Base-by-base conservation (phyloP, 2,113 vertebrate species). In the Porphyrio hochstetteri region DNA sequence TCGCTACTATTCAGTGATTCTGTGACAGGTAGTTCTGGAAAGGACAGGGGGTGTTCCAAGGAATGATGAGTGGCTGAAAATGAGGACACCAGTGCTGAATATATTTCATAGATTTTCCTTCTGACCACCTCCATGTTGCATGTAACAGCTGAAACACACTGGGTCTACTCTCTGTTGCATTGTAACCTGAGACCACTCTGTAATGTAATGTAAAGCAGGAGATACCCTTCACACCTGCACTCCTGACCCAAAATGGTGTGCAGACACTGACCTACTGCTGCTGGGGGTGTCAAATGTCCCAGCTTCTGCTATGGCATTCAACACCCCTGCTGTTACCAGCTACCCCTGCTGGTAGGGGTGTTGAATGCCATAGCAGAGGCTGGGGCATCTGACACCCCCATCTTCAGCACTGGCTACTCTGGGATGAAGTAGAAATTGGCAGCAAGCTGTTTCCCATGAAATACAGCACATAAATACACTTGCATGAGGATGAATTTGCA, bases 151-250 rank as follows among this genome's bases (percentile, higher is more conserved):
- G 77, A 35, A 69, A 60, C 33, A 69, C 19, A 11, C 17, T 14
- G 9, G 29, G 21, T 16, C 15, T 4, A 3, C 24, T 20, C 35
- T 72, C 16, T 8, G 8, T 56, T 1, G 0, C 56, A 40, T 38
- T n/a, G 6, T 35, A 53, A 14, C 13, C 7, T 1, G 50, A 69
- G 55, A 15, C 25, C 25, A 4, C 44, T n/a, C 85, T 11, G n/a
- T 38, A 44, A 9, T 11, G n/a, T 38, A 44, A 9, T 44, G 21
- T 28, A 52, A 46, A 59, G 36, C 59, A 56, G 40, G 40, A 86
- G 33, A 42, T 11, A 25, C 13, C 38, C 50, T 70, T 86, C 17
- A 5, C 8, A 70, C 17, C 40, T 35, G 11, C 0, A 0, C 10
- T 93, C 18, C 56, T 65, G 52, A 40, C 29, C 38, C n/a, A 11